Conservation (phyloP, 2,113 vertebrate genomes). For the Zapornia atra region DNA sequence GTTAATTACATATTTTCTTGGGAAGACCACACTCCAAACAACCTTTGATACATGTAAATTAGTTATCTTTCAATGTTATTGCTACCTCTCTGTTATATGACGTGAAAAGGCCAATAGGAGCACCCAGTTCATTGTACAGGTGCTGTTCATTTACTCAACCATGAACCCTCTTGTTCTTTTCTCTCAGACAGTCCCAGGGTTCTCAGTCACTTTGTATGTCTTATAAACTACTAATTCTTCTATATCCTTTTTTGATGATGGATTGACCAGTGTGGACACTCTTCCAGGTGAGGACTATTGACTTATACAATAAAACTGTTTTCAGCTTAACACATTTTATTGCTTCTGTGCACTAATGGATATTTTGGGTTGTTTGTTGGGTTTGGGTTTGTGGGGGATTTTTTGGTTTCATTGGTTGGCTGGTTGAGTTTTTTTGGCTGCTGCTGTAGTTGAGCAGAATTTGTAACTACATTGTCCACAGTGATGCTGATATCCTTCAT, state of each 20-base stretch:
- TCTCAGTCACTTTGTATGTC: neutral
- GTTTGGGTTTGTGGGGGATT: fast-evolving
- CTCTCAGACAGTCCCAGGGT: neutral
- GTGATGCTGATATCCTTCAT: neutral
- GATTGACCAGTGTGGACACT: neutral
- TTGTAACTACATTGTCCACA: neutral
- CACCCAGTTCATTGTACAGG: neutral
- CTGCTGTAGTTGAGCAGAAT: neutral
- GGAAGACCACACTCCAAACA: neutral
- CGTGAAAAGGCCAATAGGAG: neutral
- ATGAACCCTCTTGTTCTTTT: neutral
- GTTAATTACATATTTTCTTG: neutral
- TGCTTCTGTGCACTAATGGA: neutral
- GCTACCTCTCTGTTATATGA: neutral
- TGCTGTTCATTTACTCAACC: neutral
- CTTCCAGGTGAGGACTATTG: neutral
- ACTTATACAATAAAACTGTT: neutral
- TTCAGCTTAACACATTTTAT: neutral
- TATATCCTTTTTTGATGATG: neutral
- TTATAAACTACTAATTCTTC: neutral
- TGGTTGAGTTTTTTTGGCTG: fast-evolving
- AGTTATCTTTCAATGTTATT: neutral
- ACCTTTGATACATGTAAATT: neutral
- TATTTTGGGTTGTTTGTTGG: neutral
- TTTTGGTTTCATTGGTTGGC: neutral